A percentile compares a stretch with the other conserved stretches of the same genome.
Conservation (phyloP, 2,888 invertebrate species). For the Autographa gamma region DNA sequence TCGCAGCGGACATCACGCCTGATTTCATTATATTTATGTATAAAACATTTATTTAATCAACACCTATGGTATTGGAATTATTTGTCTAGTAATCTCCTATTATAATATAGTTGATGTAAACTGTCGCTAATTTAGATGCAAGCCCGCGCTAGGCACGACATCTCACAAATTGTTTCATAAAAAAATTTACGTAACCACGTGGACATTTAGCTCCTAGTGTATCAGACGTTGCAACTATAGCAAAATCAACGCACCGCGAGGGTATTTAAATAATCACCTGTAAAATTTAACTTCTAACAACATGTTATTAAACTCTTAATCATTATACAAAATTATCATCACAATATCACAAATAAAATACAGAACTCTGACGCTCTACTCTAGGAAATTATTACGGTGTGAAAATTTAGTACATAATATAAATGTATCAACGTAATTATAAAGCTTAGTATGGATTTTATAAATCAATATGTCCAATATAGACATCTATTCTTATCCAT, state of each 20-base stretch:
- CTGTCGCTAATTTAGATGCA: conserved; percentile 3
- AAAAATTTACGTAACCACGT: conserved; percentile 20
- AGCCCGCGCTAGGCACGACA: conserved; percentile 32
- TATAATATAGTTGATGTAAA: conserved; percentile 12
- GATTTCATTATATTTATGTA: conserved; percentile 24
- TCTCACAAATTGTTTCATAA: conserved; percentile 30
- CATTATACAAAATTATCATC: conserved; percentile 85
- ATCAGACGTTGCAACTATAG: conserved; percentile 50
- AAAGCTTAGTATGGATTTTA: conserved; percentile 60
- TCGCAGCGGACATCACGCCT: conserved; percentile 11
- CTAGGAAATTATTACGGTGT: conserved; percentile 53
- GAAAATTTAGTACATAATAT: conserved; percentile 58
- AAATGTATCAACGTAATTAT: conserved; percentile 63
- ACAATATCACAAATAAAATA: conserved; percentile 87
- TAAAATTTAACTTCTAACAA: conserved; percentile 84
- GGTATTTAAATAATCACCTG: conserved; percentile 77
- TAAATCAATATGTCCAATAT: conserved; percentile 55
- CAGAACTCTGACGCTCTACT: conserved; percentile 68
- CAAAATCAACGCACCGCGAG: conserved; percentile 69
- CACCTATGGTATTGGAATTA: conserved; percentile 37
- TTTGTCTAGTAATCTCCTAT: conserved; percentile 35
- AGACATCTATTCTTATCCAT: conserved; percentile 59
- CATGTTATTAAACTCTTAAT: conserved; percentile 85
- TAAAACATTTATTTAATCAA: conserved; percentile 45
- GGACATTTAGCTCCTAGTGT: conserved; percentile 35